Evolutionary conservation across 1,140 invertebrate genomes (phyloP), one percentile per base, ranked within the genome.

Genomic region (Brachionus manjavacas): DNA sequence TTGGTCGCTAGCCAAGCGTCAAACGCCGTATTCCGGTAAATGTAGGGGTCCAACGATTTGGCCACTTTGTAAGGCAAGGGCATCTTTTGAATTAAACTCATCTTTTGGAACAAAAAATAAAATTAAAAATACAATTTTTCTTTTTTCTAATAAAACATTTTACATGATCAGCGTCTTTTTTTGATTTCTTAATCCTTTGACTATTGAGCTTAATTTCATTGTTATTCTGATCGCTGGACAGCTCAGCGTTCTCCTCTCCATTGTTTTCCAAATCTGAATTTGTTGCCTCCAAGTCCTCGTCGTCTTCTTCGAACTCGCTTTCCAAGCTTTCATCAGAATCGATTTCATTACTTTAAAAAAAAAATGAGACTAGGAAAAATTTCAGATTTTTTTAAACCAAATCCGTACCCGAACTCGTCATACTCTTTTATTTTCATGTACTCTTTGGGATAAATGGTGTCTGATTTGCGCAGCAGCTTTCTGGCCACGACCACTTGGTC

Each of bases 1-100:
- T 81, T 81, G n/a, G 79, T 68, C 2, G 79, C 79, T 39, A 81
- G 79, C 79, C 79, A 81, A 68, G 79, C 79, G 41, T 81, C 79
- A 28, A 81, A 81, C 16, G 79, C 79, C 16, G 79, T 81, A n/a
- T 81, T 81, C 39, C 79, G 14, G 20, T 81, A 81, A 23, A 81
- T 81, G 41, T 64, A 41, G 2, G 79, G 79, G 20, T 81, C 79
- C 52, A 81, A 68, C 12, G 79, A 81, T 46, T 81, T 81, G n/a
- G 79, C 79, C 9, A 81, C 79, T 64, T 81, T 81, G 25, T 81
- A 81, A 20, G 79, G 79, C 31, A 81, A 81, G 12, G 79, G 79
- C 79, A 81, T 81, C n/a, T 81, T 81, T 81, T 81, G 79, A 12
- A 68, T 68, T 41, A 80, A 64, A 64, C 31, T 64, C 14, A 81